Base-by-base conservation (phyloP, 1,140 invertebrate species). In the Drosophila ogumai region DNA sequence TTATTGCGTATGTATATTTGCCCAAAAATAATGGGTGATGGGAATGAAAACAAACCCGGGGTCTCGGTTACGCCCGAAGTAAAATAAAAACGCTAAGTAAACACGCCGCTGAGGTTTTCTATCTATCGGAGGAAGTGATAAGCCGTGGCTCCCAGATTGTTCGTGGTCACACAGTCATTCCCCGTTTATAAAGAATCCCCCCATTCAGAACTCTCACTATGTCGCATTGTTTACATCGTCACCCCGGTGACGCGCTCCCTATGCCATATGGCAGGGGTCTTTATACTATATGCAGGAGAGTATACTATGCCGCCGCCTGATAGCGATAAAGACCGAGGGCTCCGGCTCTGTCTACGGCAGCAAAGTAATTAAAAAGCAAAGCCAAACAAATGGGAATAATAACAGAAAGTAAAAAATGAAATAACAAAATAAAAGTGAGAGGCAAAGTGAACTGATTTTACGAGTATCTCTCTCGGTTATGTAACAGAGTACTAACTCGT, bases 141-240 rank as follows among this genome's bases (percentile, higher is more conserved):
- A 86, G 75, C 31, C 8, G 28, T n/a, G 61, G 6, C 28, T 60
- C 25, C 56, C 22, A 52, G 54, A 49, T 49, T 49, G 47, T 49
- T 54, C 63, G 46, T 44, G 34, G 47, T 17, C 47, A 49, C 56
- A 86, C 82, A 86, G 75, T 87, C 82, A 86, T 87, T 57, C 58
- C 71, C 66, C 75, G 46, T 68, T 88, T 76, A 82, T 65, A 32
- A 65, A 68, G 84, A 86, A 88, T 66, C 19, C 47, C 56, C 49
- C 52, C 49, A 64, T 61, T 73, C 17, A 46, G 47, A 44, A 38
- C 12, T 13, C 32, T 52, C 25, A 68, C 25, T 9, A 31, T 46
- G 22, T 69, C 25, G 19, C 15, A 65, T 81, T 82, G 81, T 84
- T 80, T 76, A 82, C 76, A 80, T 76, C 64, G 71, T 73, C 81